Evolutionary conservation across 2,797 vertebrate species (phyloP), one percentile per base, ranked within the genome.

Genomic region (Phoebastria nigripes): DNA sequence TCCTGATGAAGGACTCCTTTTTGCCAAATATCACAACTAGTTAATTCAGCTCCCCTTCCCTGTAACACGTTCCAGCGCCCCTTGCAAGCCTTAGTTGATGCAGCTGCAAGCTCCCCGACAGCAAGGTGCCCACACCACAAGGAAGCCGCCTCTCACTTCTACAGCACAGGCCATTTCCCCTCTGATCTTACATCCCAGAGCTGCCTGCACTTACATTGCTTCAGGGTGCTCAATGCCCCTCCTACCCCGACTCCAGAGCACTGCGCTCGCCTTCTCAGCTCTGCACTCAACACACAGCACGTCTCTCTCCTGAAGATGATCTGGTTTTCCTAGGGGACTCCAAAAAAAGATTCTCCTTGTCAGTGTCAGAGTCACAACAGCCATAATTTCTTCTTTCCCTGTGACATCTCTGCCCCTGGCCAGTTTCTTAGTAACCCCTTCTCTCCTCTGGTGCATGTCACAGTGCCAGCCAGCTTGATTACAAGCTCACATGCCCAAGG

Each of bases 81-180:
- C 46, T 13, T n/a, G 12, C 29, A 55, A 59, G 20, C 52, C n/a
- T 24, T 3, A 24, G 52, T 1, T 0, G 0, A 33, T 7, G 12
- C 39, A 54, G 65, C n/a, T 2, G 4, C 37, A 37, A 84, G 69
- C 33, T 74, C 12, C 44, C 33, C 1, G 3, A 3, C 5, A 28
- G 14, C 0, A 1, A 67, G 24, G 9, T 15, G 55, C 26, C 11
- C 0, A 0, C 46, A 11, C 12, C 47, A 25, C 18, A 44, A 15
- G 14, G 29, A 54, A 83, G 35, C 13, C 9, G 4, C 31, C 51
- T 55, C 69, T 70, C 25, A 1, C 17, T 41, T 56, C 29, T 20
- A 10, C 56, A 70, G 44, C 47, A 37, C 22, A 33, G 49, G 31
- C 17, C 8, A 1, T 24, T 59, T 41, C 37, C 25, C 37, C 46